Evolutionary conservation across 2,113 vertebrate genomes (phyloP), one percentile per base, ranked within the genome.

Genomic region (Tychaedon coryphoeus): DNA sequence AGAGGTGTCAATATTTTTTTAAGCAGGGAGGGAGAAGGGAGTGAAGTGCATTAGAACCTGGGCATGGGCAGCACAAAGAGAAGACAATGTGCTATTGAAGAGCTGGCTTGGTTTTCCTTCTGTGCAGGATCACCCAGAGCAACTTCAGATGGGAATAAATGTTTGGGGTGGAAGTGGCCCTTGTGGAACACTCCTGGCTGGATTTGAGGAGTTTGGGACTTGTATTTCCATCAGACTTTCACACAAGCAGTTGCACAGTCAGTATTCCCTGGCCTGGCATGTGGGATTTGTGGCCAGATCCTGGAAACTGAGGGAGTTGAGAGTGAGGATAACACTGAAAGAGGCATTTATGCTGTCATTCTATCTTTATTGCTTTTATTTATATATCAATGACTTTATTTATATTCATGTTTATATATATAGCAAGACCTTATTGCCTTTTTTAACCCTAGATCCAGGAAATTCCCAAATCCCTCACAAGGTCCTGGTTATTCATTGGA

Each of bases 221-320:
- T 48, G 0, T 6, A 3, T 53, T 89, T 58, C 79, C 66, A 7
- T 0, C 4, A 42, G 47, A 12, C 6, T 92, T 74, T 43, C 23
- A 9, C 7, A 31, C 0, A 1, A 19, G 15, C 40, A 0, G 12
- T 18, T 62, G 38, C 47, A 6, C 4, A 20, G 18, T 25, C 25
- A 13, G 12, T 3, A 6, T 40, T 60, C 50, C 48, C 42, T 6
- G 42, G 31, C 11, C 58, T 56, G 57, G 42, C 75, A 18, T 11
- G 2, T 26, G 66, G 58, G 66, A 15, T 72, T 7, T 64, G 75
- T 56, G 67, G 48, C n/a, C 75, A 79, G 6, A 11, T 54, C 48
- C 48, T 10, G 8, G 48, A n/a, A 24, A 3, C 10, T 54, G 73
- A 28, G 40, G 57, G 65, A 40, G 66, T 2, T 56, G 31, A 23